These are phyloP conservation scores for Spongia lamella DNA, from an alignment of 37 sponge, comb jelly and placozoan species.

Conservation along the genomic window DNA sequence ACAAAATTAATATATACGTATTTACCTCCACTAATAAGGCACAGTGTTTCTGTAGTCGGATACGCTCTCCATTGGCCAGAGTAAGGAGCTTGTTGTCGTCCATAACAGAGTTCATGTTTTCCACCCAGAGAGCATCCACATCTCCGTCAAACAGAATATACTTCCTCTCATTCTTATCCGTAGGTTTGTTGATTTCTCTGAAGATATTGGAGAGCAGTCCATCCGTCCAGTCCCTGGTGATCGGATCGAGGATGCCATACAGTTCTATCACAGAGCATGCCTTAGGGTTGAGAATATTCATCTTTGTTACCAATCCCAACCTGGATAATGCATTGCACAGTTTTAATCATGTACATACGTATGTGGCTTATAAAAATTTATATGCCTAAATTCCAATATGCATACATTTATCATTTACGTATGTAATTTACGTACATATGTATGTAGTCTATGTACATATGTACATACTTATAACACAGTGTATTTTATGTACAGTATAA, in stretches of 20 bases:
- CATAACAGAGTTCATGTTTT: slow-evolving; percentile 99
- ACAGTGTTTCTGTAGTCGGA: slow-evolving; percentile 95
- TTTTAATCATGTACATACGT: background rate
- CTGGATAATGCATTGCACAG: slow-evolving; percentile 18
- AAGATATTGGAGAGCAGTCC: slow-evolving; percentile 99
- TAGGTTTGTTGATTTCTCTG: slow-evolving; percentile 96
- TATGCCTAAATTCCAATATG: background rate
- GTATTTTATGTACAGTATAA: no score
- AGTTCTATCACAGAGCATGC: slow-evolving; percentile 95
- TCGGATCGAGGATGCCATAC: slow-evolving; percentile 97
- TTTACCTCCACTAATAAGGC: slow-evolving; percentile 93
- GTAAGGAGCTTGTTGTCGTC: slow-evolving; percentile 98
- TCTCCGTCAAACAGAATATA: slow-evolving; percentile 98
- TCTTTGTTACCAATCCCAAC: slow-evolving; percentile 82
- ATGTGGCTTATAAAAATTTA: no score
- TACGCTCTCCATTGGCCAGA: slow-evolving; percentile 98
- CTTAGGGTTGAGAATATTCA: slow-evolving; percentile 96
- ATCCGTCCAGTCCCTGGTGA: slow-evolving; percentile 99
- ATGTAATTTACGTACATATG: slow-evolving; percentile 9
- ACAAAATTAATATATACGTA: background rate
- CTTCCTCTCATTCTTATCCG: slow-evolving; percentile 94
- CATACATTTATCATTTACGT: background rate
- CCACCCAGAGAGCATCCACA: slow-evolving; percentile 99
- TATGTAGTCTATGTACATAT: background rate
- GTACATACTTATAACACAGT: slow-evolving; percentile 2